Evolutionary conservation across 2,113 vertebrate genomes (phyloP), one percentile per base, ranked within the genome.

Genomic region (Xenopus tropicalis): DNA sequence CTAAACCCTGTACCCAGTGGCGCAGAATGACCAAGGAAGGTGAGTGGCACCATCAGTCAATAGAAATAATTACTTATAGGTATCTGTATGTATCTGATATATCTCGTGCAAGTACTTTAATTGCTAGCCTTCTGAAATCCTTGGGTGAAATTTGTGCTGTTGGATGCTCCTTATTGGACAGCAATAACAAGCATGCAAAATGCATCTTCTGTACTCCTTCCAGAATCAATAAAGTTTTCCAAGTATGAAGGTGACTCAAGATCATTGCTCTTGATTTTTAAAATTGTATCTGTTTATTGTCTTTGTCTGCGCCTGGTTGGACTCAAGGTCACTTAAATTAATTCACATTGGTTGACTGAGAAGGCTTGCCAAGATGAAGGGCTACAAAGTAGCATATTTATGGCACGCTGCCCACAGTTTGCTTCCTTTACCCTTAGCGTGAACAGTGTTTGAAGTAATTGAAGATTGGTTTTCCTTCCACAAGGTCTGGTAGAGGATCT

Each of bases 241-340:
- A 54, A n/a, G 52, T 46, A 66, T 59, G 42, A 70, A 44, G 68
- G 37, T 70, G 25, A 57, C 29, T 43, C 56, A 17, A 70, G 20
- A 29, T 52, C 16, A 23, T 21, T 59, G 44, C 29, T 59, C 58
- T 70, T 43, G 23, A 37, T 37, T 48, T 17, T 25, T 25, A n/a
- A 23, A n/a, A 22, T 56, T 37, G 10, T 25, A 54, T 54, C 48
- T 68, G 23, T 68, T 68, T 56, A 19, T 29, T 20, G 1, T 25
- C 52, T 20, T 11, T 21, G 16, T 56, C 66, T 56, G 21, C 68
- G 61, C 61, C 54, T 59, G 25, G 54, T 21, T 70, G 56, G 54
- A n/a, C 68, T 42, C 68, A 59, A 70, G 68, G 68, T 70, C 68
- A 70, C 59, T 70, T 8, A 70, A 46, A 70, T 70, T 20, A n/a